Conservation (phyloP, 2,113 vertebrate genomes). For the Fulica atra region DNA sequence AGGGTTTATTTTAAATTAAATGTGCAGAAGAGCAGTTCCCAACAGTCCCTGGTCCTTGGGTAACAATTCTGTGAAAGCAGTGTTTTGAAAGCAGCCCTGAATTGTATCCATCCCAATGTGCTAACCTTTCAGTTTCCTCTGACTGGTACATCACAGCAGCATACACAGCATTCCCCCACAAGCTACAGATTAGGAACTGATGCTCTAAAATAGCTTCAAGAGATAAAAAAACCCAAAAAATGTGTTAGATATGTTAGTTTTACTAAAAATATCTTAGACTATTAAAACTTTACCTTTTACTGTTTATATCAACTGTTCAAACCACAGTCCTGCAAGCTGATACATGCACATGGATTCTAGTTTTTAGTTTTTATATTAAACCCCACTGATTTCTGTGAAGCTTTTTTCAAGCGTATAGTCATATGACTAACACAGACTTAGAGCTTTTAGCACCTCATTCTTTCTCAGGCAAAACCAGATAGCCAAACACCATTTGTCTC, state of each 20-base stretch:
- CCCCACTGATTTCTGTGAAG: neutral
- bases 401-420: neutral
- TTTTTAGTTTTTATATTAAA: neutral
- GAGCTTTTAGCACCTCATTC: neutral
- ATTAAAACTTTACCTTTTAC: neutral
- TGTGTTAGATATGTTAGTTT: neutral
- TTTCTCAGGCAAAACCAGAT: neutral
- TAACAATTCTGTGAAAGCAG: neutral
- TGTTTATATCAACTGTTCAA: neutral
- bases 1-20: neutral
- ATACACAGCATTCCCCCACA: neutral
- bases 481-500: neutral
- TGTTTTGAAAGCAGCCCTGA: neutral
- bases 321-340: neutral
- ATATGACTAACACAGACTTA: neutral
- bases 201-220: neutral
- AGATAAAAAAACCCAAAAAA: neutral
- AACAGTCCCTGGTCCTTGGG: neutral
- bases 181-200: neutral
- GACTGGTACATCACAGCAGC: neutral
- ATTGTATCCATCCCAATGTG: neutral
- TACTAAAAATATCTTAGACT: neutral
- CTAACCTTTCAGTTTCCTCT: neutral
- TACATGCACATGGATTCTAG: neutral
- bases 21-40: neutral